Base-by-base conservation (phyloP, 2,113 vertebrate species). In the Triplophysa tibetana region DNA sequence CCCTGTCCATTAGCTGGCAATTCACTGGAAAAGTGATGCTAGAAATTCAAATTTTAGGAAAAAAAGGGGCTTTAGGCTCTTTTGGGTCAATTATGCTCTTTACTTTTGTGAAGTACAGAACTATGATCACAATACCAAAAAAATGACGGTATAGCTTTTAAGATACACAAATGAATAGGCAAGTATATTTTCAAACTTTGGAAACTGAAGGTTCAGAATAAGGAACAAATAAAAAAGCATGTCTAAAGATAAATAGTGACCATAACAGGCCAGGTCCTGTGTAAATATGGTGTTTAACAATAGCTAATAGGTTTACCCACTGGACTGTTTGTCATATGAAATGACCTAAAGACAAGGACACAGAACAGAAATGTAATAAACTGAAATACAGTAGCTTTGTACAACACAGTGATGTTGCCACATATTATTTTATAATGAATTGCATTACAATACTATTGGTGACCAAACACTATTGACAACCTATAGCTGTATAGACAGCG, bases 301-400 rank as follows among this genome's bases (percentile, higher is more conserved):
- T 13, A 78, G 9, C 16, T 5, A 58, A 72, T 16, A 21, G 17
- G 41, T 68, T 9, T 1, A 58, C 19, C 82, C 52, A 50, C 58
- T 63, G 77, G 50, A 76, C 45, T 65, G 85, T 83, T 78, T 26
- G 75, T 24, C n/a, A 43, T 70, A 23, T 62, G 77, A 65, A 75
- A 87, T 86, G 81, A 83, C 83, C 82, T 84, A 38, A 61, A 6
- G 58, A 5, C 75, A 89, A 80, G 83, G 83, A 87, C 82, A 82
- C 62, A 80, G 26, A 43, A 82, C 82, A 78, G 70, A 65, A 33
- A 52, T 52, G 29, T 48, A 70, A 82, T 64, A 21, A 17, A 81
- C 7, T 21, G 0, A 38, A 45, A 24, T 19, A 23, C 14, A 66
- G 52, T 17, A 54, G 26, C 3, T 54, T 17, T 10, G 2, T 5